phyloP scores from a whole-genome alignment of 2,797 vertebrate genomes.

The Diplodus sargus region DNA sequence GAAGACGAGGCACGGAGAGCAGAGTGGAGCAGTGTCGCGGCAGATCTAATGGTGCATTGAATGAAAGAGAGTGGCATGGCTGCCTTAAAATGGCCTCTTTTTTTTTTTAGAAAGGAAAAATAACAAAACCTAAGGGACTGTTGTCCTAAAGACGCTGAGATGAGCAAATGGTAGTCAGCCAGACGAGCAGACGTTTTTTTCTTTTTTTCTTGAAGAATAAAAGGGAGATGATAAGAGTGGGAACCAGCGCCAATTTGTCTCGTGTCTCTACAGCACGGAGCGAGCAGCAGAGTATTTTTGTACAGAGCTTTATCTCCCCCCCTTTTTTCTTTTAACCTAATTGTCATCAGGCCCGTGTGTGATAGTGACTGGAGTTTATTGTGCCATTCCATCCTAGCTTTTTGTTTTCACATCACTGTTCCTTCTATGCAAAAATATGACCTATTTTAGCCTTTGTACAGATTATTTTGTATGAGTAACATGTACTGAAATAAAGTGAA shows the following conservation, averaged over 20 bases:
- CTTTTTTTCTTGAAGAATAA: constrained; percentile 51
- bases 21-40: constrained; percentile 39
- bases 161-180: constrained; percentile 52
- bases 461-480: constrained; percentile 89
- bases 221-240: constrained; percentile 70
- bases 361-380: constrained; percentile 77
- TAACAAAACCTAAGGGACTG: constrained; percentile 52
- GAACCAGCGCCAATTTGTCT: constrained; percentile 62
- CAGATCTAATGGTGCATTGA: constrained; percentile 38
- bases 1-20: constrained; percentile 42
- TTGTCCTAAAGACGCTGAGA: constrained; percentile 53
- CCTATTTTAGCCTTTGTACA: constrained; percentile 88
- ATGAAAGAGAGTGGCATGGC: constrained; percentile 34
- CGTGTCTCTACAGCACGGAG: constrained; percentile 61
- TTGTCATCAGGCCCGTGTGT: constrained; percentile 66
- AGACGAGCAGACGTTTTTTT: background rate
- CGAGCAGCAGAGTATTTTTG: constrained; percentile 77
- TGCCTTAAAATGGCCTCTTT: constrained; percentile 42
- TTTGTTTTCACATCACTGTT: constrained; percentile 82
- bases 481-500: constrained; percentile 88
- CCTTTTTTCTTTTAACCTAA: constrained; percentile 53
- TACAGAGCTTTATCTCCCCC: constrained; percentile 59
- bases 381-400: constrained; percentile 84
- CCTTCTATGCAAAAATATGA: constrained; percentile 88
- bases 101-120: background rate